Base-by-base conservation (phyloP, 2,113 vertebrate genomes). In the Ctenomys sociabilis region DNA sequence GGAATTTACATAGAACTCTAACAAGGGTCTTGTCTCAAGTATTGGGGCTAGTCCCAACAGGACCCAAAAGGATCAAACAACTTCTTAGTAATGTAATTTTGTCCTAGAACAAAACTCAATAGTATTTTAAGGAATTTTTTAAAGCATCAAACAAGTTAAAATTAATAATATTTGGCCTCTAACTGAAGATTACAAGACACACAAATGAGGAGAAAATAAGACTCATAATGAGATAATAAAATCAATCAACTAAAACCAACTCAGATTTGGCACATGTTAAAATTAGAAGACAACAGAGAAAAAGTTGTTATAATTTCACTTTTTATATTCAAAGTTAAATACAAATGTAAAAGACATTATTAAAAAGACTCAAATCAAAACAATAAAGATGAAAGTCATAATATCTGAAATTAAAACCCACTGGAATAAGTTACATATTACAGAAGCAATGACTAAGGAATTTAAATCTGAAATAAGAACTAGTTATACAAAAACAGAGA, bases 141-240 rank as follows among this genome's bases (percentile, higher is more conserved):
- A 91, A 88, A 96, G 68, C 28, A 91, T 21, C 45, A 90, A 93
- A 72, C 52, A 91, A 64, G 52, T 70, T 91, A 93, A 93, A 93
- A 90, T 90, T 77, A 91, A 64, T 54, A 92, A 54, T 84, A 21
- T 80, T 63, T 88, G 86, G 61, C 17, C 88, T 70, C 61, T 95
- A 93, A 66, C 85, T 17, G 93, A 92, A 94, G 28, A 80, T 0
- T 90, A 22, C n/a, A 97, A 85, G 54, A 37, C 61, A 95, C 37
- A 49, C 28, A 94, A 90, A 94, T 8, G 40, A 90, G 49, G 30
- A 92, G 30, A 92, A 92, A 94, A 73, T 87, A 73, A 64, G 37
- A 93, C 63, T 90, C 82, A 85, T 64, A 70, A 83, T 37, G 37
- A 93, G 49, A 32, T 90, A 6, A 6, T 61, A 92, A 97, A 90